Evolutionary conservation across 2,888 invertebrate genomes (phyloP).

Genomic region (Macrophya annulata): DNA sequence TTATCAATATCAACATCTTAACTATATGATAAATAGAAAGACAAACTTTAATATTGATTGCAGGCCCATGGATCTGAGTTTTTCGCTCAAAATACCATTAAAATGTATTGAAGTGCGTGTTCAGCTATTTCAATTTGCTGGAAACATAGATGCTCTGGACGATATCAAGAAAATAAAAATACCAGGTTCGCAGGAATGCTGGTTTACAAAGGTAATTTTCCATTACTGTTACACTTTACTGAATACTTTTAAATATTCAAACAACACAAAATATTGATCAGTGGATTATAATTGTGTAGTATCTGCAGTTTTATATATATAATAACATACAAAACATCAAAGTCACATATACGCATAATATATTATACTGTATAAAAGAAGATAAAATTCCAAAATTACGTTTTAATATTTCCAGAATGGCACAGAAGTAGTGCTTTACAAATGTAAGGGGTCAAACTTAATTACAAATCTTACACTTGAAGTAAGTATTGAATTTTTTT

Average conservation of each 20-base stretch:
- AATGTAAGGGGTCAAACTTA: not conserved
- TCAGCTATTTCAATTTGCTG: not conserved
- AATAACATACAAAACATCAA: too few relatives aligned
- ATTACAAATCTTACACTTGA: not conserved
- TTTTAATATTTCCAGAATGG: not conserved
- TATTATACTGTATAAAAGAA: not conserved
- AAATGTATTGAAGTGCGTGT: not conserved
- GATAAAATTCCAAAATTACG: not conserved
- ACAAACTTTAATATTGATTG: not conserved
- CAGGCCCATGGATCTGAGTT: not conserved
- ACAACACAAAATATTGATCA: too few relatives aligned
- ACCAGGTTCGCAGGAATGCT: not conserved
- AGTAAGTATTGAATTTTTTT: not conserved
- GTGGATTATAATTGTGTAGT: too few relatives aligned
- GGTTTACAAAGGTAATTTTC: conserved; percentile 8
- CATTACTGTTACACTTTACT: not conserved
- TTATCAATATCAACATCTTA: not conserved
- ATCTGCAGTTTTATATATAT: too few relatives aligned
- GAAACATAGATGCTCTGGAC: not conserved
- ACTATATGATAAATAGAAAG: not conserved
- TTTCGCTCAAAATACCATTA: not conserved
- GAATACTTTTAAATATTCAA: not conserved
- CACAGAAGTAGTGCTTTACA: not conserved
- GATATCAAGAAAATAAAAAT: not conserved
- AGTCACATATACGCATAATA: not conserved